Percentiles rank a stretch among this genome's conserved stretches.
Evolutionary conservation across 1,140 invertebrate genomes (phyloP).

Genomic region (Probaryconus sp.): DNA sequence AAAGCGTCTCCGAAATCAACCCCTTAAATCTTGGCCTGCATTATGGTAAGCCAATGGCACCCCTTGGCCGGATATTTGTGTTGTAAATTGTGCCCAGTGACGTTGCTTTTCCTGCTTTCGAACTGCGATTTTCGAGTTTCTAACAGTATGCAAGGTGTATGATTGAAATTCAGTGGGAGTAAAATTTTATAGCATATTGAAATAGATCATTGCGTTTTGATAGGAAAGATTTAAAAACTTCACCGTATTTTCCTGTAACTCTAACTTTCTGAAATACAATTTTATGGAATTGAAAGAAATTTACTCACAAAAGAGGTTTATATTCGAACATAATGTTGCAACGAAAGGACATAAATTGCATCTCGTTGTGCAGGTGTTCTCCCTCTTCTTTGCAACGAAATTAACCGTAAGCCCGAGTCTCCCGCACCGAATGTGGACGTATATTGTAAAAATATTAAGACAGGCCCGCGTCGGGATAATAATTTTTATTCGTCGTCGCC

Average conservation of each 20-base stretch:
- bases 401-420: conserved; percentile 21
- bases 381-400: conserved; percentile 10
- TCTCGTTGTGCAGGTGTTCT: conserved; percentile 12
- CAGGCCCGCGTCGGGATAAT: conserved; percentile 58
- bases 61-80: conserved; percentile 40
- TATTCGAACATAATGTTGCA: too few relatives aligned
- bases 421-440: conserved; percentile 32
- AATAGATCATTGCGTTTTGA: too few relatives aligned
- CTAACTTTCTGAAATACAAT: too few relatives aligned
- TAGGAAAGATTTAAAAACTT: too few relatives aligned
- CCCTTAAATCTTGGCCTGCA: conserved; percentile 38
- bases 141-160: conserved; percentile 34
- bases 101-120: conserved; percentile 42
- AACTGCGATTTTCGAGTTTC: conserved; percentile 48
- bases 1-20: conserved; percentile 48
- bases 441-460: conserved; percentile 55
- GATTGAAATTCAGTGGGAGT: conserved; percentile 8
- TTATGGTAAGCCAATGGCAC: conserved; percentile 44
- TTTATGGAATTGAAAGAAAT: too few relatives aligned
- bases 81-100: conserved; percentile 47
- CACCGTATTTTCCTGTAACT: too few relatives aligned
- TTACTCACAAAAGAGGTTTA: too few relatives aligned
- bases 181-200: too few relatives aligned
- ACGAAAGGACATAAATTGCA: conserved; percentile 13
- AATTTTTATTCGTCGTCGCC: conserved; percentile 64